A percentile compares a stretch with the other conserved stretches of the same genome.
phyloP scores from a whole-genome alignment of 2,113 vertebrate genomes.

The Phylloscopus trochilus region DNA sequence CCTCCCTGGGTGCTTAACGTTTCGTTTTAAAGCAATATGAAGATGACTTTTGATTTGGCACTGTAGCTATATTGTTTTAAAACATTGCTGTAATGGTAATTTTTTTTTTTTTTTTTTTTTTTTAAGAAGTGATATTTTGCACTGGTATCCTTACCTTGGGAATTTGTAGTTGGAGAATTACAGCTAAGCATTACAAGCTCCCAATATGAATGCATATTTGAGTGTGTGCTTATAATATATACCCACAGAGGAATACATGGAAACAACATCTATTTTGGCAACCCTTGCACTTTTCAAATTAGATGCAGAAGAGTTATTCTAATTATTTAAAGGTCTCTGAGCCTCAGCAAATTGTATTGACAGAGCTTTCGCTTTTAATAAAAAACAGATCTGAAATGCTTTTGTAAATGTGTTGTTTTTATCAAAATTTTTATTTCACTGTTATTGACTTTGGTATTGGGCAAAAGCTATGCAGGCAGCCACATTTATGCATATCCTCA shows the following conservation, averaged over 20 bases:
- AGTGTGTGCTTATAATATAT: neutral
- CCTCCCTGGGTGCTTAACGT: neutral
- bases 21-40: neutral
- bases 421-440: neutral
- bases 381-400: neutral
- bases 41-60: neutral
- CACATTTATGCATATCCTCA: neutral
- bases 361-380: constrained; percentile 39
- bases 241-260: neutral
- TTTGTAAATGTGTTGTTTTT: neutral
- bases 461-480: neutral
- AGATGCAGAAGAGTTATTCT: constrained; percentile 53
- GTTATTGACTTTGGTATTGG: neutral
- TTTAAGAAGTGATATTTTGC: neutral
- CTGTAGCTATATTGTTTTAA: neutral
- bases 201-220: neutral
- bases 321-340: constrained; percentile 42
- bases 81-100: neutral
- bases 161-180: neutral
- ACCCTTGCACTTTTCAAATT: constrained; percentile 46
- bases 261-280: constrained; percentile 28
- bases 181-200: neutral
- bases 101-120: too few relatives aligned
- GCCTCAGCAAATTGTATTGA: constrained; percentile 55
- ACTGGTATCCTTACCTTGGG: neutral